Base-by-base conservation (phyloP, 2,113 vertebrate species). In the Apeltes quadracus region DNA sequence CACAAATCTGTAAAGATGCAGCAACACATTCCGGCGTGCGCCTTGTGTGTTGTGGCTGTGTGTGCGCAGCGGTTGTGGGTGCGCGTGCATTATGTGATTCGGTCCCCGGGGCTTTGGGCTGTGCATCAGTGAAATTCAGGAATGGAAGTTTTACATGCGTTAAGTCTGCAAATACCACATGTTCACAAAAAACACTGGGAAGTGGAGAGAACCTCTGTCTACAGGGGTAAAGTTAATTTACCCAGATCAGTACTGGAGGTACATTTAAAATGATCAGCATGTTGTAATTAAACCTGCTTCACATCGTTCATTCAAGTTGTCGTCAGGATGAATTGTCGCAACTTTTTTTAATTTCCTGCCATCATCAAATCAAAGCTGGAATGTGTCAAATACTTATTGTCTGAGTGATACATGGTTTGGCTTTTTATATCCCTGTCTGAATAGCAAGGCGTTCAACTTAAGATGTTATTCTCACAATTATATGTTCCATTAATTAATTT, bases 71-170 rank as follows among this genome's bases (percentile, higher is more conserved):
- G 38, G 11, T 43, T 43, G 48, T 48, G 32, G 18, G 50, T 59
- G 11, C 76, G 77, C 83, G 53, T 77, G 72, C 57, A 74, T 73
- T 72, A 1, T 80, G 65, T 63, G 68, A 79, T 67, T 55, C 53
- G 75, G 76, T 34, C 44, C 43, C 12, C 29, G 29, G 44, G 55
- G 57, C 63, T 63, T 41, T 32, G 38, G 16, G 53, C 56, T 82
- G 50, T 53, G 81, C 67, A 66, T 75, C 51, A 78, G 65, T 44
- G 75, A 29, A 41, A 73, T 75, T 70, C 36, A 76, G 77, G 70
- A 74, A 86, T 85, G 38, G 27, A n/a, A 2, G 41, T 77, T 84
- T 85, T 79, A 71, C 71, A 66, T 76, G 41, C 63, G 23, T 72
- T 74, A 38, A 25, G 9, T 67, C 15, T 43, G 53, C 68, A 79